Base-by-base conservation (phyloP, 1,140 invertebrate species). In the Apis laboriosa region DNA sequence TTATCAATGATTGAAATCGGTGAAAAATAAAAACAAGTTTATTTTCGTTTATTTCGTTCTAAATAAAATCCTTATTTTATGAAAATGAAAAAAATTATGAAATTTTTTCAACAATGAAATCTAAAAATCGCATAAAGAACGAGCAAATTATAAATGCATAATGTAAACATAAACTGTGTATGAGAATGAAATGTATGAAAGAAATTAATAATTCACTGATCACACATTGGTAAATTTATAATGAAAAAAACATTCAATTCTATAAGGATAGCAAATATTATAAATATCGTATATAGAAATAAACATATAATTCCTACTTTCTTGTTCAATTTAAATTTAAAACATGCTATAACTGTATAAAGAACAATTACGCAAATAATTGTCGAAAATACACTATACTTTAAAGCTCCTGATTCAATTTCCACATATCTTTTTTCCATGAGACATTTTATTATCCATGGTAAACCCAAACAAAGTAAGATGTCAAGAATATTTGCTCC, bases 401-500 rank as follows among this genome's bases (percentile, higher is more conserved):
- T 95, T 17, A 97, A 94, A 2, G 95, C 95, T 28, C 93, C 93
- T 0, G 96, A 96, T 49, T 95, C 94, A 70, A 96, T 96, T 2
- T 94, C 86, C 7, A 95, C 94, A n/a, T 95, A 90, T 0, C 84
- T 92, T 1, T 94, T 92, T 19, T 95, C 92, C 64, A 96, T 93
- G 66, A 97, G 91, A 7, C 96, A 96, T 87, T 96, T 97, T 66
- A 98, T 96, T 9, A 97, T 95, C 97, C 97, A 98, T 0, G 97
- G 97, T 19, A 98, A 88, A 4, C 97, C 97, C 17, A 98, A 93
- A n/a, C 97, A 98, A n/a, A 98, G 94, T 1, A 98, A 90, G 75
- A 98, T 97, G 79, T 98, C 97, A 88, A 98, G 94, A 0, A 97
- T 97, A 87, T 98, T 98, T 0, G 97, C 97, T 0, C 97, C 97